Percentiles rank a stretch among this genome's conserved stretches.
Evolutionary conservation across 1,140 invertebrate genomes (phyloP).

Genomic region (Lamellibrachia luymesi): DNA sequence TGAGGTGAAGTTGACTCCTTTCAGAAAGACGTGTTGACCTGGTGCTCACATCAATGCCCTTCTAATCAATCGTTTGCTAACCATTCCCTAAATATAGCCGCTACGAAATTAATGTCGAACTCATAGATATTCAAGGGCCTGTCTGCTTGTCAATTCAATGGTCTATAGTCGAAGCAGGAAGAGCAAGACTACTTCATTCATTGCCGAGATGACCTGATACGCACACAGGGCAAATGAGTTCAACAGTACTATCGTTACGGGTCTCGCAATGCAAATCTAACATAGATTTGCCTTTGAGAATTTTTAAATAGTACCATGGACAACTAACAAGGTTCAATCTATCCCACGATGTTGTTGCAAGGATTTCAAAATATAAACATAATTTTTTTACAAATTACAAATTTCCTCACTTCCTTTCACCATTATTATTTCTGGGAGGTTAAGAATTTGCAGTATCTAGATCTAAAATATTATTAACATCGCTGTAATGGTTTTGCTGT

Average conservation of each 20-base stretch:
- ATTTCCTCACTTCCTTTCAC: too few species aligned
- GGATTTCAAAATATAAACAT: not conserved
- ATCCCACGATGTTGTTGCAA: not conserved
- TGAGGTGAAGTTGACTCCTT: too few species aligned
- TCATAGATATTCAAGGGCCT: not conserved
- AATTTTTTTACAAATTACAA: too few species aligned
- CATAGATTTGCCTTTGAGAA: not conserved
- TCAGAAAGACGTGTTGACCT: too few species aligned
- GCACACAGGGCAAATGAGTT: not conserved
- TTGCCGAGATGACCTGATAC: not conserved
- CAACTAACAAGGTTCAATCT: not conserved
- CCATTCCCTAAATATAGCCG: too few species aligned
- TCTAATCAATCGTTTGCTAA: too few species aligned
- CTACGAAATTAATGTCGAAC: not conserved
- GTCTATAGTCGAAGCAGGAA: not conserved
- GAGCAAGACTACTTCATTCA: not conserved
- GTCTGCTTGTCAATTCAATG: not conserved
- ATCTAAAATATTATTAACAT: too few species aligned
- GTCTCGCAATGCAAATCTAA: not conserved
- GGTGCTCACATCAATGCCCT: too few species aligned
- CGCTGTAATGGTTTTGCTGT: too few species aligned
- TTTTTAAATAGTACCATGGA: too few species aligned
- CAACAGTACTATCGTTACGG: not conserved
- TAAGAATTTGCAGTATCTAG: too few species aligned
- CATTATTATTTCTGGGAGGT: too few species aligned